Conservation (phyloP, 2,113 vertebrate genomes). For the Galemys pyrenaicus region DNA sequence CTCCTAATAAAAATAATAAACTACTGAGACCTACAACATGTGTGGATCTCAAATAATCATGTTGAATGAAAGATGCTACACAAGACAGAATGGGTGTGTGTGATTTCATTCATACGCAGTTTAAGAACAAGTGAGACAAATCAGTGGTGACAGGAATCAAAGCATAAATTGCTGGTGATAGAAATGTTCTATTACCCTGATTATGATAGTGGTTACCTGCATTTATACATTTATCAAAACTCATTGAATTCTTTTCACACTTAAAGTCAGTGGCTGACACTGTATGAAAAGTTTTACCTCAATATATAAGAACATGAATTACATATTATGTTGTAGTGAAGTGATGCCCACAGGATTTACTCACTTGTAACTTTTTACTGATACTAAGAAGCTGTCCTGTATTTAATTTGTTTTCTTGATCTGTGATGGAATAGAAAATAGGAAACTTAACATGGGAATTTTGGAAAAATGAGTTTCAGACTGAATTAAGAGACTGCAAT, state of each 20-base stretch:
- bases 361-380: slow-evolving; percentile 24
- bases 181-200: slow-evolving; percentile 20
- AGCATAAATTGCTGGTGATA: background rate
- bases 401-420: slow-evolving; percentile 53
- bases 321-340: background rate
- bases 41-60: background rate
- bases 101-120: background rate
- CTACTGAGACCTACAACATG: background rate
- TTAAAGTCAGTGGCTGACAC: background rate
- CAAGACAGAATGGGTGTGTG: background rate
- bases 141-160: background rate
- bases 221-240: slow-evolving; percentile 43
- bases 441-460: background rate
- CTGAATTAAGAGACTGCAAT: slow-evolving; percentile 1
- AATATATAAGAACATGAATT: slow-evolving; percentile 7
- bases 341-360: background rate
- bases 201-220: background rate
- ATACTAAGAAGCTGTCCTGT: background rate
- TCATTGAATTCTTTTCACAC: background rate
- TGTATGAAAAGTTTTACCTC: background rate
- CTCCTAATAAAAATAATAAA: background rate
- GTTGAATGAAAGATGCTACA: background rate
- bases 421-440: background rate
- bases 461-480: background rate
- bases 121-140: background rate